Percentiles rank a stretch among this genome's conserved stretches.
phyloP scores from a whole-genome alignment of 2,797 vertebrate species.

The Prunella strophiata region DNA sequence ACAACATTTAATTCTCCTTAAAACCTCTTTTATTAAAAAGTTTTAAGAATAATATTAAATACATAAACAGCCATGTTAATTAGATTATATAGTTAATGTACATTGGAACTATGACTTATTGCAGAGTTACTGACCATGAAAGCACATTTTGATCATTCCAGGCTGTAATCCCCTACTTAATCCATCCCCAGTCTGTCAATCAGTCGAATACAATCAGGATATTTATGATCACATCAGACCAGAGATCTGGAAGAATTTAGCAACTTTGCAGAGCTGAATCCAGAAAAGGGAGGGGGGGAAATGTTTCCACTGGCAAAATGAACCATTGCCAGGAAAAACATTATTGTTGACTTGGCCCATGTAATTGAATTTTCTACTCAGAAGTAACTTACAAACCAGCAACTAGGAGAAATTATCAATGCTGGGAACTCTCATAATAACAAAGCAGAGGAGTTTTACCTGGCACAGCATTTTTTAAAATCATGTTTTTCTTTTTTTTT shows the following conservation, averaged over 20 bases:
- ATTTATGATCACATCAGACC: constrained; percentile 76
- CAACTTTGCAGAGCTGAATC: constrained; percentile 73
- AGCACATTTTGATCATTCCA: constrained; percentile 75
- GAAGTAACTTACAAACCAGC: constrained; percentile 66
- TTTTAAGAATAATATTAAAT: constrained; percentile 69
- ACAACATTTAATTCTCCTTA: constrained; percentile 63
- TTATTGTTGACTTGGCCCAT: constrained; percentile 72
- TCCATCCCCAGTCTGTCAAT: constrained; percentile 76
- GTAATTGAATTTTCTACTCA: constrained; percentile 74
- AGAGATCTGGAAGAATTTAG: constrained; percentile 79
- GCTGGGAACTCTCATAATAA: constrained; percentile 53
- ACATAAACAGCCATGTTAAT: constrained; percentile 77
- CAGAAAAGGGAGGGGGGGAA: constrained; percentile 42
- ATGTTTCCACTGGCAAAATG: constrained; percentile 71
- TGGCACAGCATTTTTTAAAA: constrained; percentile 51
- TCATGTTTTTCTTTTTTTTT: constrained; percentile 9
- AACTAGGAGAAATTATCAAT: constrained; percentile 66
- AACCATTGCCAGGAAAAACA: constrained; percentile 72
- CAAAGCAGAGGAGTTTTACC: constrained; percentile 57
- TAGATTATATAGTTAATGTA: constrained; percentile 76
- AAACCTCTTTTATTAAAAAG: constrained; percentile 74
- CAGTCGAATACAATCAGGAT: constrained; percentile 77
- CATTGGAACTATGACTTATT: constrained; percentile 71
- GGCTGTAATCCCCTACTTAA: constrained; percentile 75
- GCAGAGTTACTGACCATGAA: constrained; percentile 73